Percentiles rank a stretch among this genome's conserved stretches.
Evolutionary conservation across 2,888 invertebrate genomes (phyloP).

Genomic region (Linnaemya vulpina): DNA sequence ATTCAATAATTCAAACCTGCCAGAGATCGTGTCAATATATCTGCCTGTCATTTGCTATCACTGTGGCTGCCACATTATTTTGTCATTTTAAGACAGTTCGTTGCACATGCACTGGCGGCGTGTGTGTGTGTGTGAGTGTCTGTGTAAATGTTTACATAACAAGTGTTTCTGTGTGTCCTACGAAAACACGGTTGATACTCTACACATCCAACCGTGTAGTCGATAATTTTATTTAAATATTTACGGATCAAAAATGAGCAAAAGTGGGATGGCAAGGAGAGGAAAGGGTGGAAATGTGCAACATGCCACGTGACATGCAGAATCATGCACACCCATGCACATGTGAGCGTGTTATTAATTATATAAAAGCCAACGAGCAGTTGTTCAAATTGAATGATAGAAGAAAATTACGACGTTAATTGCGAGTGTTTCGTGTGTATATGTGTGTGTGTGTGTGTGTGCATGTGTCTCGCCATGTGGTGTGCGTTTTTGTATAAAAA

Average conservation of each 20-base stretch:
- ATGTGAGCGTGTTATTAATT: conserved; percentile 13
- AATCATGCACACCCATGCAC: background rate
- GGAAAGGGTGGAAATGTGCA: background rate
- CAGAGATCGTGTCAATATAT: background rate
- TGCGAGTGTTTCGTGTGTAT: too few species aligned
- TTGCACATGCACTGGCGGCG: background rate
- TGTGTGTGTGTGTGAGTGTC: background rate
- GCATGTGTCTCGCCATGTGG: too few species aligned
- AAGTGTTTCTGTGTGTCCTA: background rate
- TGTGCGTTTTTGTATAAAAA: background rate
- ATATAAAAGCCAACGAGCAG: conserved; percentile 11
- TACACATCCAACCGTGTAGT: background rate
- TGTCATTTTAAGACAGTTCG: conserved; percentile 16
- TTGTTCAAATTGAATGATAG: conserved; percentile 37
- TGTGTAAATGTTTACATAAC: background rate
- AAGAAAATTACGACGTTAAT: conserved; percentile 35
- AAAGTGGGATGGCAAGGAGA: background rate
- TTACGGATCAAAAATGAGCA: conserved; percentile 24
- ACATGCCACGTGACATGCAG: background rate
- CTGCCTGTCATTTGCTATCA: background rate
- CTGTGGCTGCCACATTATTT: background rate
- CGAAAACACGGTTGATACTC: conserved; percentile 2
- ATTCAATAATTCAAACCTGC: conserved; percentile 35
- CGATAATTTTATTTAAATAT: conserved; percentile 43
- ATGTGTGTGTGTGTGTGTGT: background rate